phyloP scores from a whole-genome alignment of 2,888 invertebrate genomes.

The Eledona agricola region DNA sequence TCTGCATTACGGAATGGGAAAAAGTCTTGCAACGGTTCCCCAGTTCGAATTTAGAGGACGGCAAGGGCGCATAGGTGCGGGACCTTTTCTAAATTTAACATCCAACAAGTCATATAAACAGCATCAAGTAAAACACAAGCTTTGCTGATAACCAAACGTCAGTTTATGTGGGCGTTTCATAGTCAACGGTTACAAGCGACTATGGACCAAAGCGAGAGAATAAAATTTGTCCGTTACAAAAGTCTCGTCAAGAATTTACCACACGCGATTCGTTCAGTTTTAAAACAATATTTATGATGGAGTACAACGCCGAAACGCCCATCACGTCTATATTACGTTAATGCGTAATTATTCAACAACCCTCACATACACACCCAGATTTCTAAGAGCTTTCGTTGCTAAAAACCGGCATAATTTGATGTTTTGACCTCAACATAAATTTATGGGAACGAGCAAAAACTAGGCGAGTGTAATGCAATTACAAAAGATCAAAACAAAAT shows the following conservation, averaged over 20 bases:
- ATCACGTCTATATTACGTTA: slow-evolving; percentile 17
- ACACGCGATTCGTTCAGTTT: slow-evolving; percentile 27
- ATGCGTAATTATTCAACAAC: slow-evolving; percentile 9
- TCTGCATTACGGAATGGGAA: neutral
- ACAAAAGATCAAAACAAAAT: no score
- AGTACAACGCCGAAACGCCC: slow-evolving; percentile 10
- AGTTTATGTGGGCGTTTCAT: slow-evolving; percentile 29
- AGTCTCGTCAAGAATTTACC: slow-evolving; percentile 21
- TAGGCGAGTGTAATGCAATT: no score
- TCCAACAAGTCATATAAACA: slow-evolving; percentile 13
- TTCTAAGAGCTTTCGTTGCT: slow-evolving; percentile 1
- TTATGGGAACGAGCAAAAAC: no score
- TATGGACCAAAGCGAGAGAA: slow-evolving; percentile 37
- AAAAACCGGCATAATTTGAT: no score
- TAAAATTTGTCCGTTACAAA: slow-evolving; percentile 50
- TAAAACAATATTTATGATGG: slow-evolving; percentile 32
- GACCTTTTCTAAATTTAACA: slow-evolving; percentile 15
- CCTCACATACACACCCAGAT: slow-evolving; percentile 15
- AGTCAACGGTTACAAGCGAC: slow-evolving; percentile 31
- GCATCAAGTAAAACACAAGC: slow-evolving; percentile 20
- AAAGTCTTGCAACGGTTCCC: no score
- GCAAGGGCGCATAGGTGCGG: no score
- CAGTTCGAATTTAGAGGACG: no score
- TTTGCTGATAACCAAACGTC: slow-evolving; percentile 24
- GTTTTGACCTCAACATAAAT: no score